Base-by-base conservation (phyloP, 2,888 invertebrate genomes). In the Lithophane ornitopus region DNA sequence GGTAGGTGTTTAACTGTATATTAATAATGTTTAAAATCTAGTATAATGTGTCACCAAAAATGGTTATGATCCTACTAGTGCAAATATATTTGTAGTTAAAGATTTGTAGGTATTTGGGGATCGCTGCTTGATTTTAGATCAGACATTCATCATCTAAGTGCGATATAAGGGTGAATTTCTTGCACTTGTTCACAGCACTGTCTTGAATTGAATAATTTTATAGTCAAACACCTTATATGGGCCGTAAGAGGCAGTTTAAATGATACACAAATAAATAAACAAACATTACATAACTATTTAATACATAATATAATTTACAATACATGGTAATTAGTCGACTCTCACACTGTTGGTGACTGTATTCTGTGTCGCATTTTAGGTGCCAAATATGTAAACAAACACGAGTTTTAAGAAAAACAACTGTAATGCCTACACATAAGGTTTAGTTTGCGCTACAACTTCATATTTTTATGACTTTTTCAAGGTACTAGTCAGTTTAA, bases 291-390 rank as follows among this genome's bases (percentile, higher is more conserved):
- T 44, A 26, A 34, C 19, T 49, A 49, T 76, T 70, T 76, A 78
- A 69, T 78, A 28, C 46, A 78, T 75, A 49, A 66, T 49, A 39
- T 56, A 67, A 49, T 69, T 69, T 58, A 68, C 44, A 71, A 72
- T 71, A 28, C 26, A 71, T 69, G 49, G 14, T 52, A 9, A 49
- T 14, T 22, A 34, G 14, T 70, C 14, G 19, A 70, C 44, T 70
- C 7, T 44, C 14, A 4, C 28, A 9, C 14, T 2, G 9, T 28
- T 19, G 9, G 9, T 39, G 14, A 39, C 69, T 34, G 9, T 26
- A 34, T 34, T 34, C 34, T 34, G 34, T 4, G 34, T 34, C 34
- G 34, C 34, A 34, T 6, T 34, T 34, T 34, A 34, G 4, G 4
- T 34, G 34, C 34, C 34, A 34, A 34, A 34, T 6, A 34, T 4